Conservation (phyloP, 2,113 vertebrate genomes). For the Willisornis vidua region DNA sequence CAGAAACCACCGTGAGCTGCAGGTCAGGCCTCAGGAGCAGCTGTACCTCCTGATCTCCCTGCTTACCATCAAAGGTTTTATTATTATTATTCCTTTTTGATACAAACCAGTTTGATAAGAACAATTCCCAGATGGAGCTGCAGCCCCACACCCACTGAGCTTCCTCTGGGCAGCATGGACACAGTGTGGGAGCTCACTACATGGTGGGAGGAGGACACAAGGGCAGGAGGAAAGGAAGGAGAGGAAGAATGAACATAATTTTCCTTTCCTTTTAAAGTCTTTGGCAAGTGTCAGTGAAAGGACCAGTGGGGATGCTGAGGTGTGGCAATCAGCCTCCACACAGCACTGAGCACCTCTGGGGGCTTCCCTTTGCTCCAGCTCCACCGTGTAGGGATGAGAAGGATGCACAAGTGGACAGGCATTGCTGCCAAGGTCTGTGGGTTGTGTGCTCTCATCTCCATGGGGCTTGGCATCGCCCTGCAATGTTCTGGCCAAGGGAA, state of each 20-base stretch:
- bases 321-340: not conserved
- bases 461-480: not conserved
- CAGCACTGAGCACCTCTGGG: rapidly evolving
- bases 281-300: not conserved
- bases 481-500: not conserved
- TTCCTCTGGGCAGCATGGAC: constrained; percentile 8
- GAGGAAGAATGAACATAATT: constrained; percentile 15
- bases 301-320: not conserved
- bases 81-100: constrained; percentile 3
- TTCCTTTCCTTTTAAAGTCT: constrained; percentile 41
- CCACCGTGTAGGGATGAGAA: not conserved
- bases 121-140: not conserved
- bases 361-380: not conserved
- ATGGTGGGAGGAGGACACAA: not conserved
- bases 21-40: not conserved
- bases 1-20: not conserved
- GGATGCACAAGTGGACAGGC: too few species aligned
- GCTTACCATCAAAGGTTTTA: not conserved
- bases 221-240: not conserved
- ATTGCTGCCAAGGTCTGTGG: not conserved
- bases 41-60: not conserved
- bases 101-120: constrained; percentile 14
- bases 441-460: rapidly evolving
- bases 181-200: not conserved
- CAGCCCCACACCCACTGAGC: not conserved